These are phyloP conservation scores for Galerucella nymphaeae DNA, from an alignment of 2,888 invertebrate genomes.

Conservation along the genomic window DNA sequence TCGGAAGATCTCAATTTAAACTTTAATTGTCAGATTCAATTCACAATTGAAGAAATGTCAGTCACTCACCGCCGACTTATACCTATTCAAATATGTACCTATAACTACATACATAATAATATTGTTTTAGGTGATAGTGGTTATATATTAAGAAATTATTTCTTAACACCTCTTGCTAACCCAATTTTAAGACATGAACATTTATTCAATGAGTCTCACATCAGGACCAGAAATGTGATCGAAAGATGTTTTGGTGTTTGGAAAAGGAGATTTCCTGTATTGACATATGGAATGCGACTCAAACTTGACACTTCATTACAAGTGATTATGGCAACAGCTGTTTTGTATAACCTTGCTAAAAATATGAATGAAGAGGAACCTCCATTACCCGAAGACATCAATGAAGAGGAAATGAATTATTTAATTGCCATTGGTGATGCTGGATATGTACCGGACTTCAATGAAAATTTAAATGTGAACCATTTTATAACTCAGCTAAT, in stretches of 20 bases:
- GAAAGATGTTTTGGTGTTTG: conserved; percentile 54
- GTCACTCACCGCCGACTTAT: too few species aligned
- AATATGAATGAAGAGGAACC: conserved; percentile 30
- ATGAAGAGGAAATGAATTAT: conserved; percentile 35
- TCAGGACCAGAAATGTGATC: conserved; percentile 1
- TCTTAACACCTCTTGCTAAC: conserved; percentile 8
- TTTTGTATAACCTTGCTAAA: conserved; percentile 32
- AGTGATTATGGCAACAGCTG: conserved; percentile 34
- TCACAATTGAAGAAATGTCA: too few species aligned
- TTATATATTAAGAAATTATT: conserved; percentile 5
- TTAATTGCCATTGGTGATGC: conserved; percentile 13
- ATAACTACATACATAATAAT: too few species aligned
- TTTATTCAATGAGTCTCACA: neutral
- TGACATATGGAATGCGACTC: conserved; percentile 31
- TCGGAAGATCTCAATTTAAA: too few species aligned
- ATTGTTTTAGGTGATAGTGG: neutral
- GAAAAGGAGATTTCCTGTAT: conserved; percentile 51
- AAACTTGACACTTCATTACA: conserved; percentile 23
- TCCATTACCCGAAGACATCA: conserved; percentile 34
- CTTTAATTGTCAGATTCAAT: too few species aligned
- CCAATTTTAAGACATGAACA: conserved; percentile 3
- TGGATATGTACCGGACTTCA: too few species aligned
- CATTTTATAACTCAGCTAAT: too few species aligned
- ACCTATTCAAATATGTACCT: too few species aligned
- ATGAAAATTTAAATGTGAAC: too few species aligned